These are phyloP conservation scores for Heliconius hewitsoni DNA, from an alignment of 1,140 invertebrate species.

Conservation along the genomic window DNA sequence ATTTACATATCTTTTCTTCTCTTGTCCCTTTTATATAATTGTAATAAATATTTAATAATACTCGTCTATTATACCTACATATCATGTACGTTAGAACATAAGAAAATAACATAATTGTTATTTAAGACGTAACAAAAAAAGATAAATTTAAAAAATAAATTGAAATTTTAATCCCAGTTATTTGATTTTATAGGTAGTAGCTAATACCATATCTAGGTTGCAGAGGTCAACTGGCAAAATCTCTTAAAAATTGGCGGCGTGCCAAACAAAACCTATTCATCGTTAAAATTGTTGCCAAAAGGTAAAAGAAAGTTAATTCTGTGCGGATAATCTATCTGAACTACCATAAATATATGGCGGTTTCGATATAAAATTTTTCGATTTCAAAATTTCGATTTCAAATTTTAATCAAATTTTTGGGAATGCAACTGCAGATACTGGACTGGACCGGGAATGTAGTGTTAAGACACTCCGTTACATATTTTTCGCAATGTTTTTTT, in stretches of 20 bases:
- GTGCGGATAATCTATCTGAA: background rate
- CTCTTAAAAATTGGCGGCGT: constrained; percentile 33
- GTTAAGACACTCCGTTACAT: too few species aligned
- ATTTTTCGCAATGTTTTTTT: too few species aligned
- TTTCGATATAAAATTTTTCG: too few species aligned
- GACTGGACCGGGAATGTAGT: too few species aligned
- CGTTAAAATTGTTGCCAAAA: constrained; percentile 35
- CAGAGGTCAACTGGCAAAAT: constrained; percentile 32
- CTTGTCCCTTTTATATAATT: too few species aligned
- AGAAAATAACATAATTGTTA: background rate
- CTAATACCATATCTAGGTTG: constrained; percentile 34
- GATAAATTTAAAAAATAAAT: background rate
- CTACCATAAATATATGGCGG: background rate
- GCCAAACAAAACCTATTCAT: constrained; percentile 37
- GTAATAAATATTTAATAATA: too few species aligned
- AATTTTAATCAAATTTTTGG: too few species aligned
- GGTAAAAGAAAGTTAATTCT: constrained; percentile 21
- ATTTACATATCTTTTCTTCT: too few species aligned
- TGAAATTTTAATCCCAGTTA: constrained; percentile 15
- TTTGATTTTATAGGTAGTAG: constrained; percentile 18
- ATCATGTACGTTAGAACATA: background rate
- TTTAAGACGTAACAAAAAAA: background rate
- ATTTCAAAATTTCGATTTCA: too few species aligned
- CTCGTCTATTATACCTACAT: too few species aligned
- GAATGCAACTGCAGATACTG: too few species aligned